Evolutionary conservation across 2,888 invertebrate genomes (phyloP), one percentile per base, ranked within the genome.

Genomic region (Leptopterna dolabrata): DNA sequence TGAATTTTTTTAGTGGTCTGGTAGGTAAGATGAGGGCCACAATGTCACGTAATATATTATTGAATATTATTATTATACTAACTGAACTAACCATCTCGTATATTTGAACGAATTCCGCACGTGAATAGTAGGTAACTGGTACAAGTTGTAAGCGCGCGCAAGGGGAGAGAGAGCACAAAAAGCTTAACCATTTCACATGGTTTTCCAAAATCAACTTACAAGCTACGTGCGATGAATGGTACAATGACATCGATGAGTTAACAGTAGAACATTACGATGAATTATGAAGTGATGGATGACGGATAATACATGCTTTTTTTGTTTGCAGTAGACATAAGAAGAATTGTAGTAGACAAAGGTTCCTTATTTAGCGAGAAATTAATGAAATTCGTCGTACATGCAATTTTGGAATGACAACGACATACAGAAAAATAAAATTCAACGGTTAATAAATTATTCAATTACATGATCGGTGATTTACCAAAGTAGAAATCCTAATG

Each of bases 221-320:
- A 83, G 63, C 83, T 83, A 83, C 83, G 71, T 83, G 83, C 83
- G 36, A 29, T 55, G 81, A 81, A 29, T 78, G 45, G 43, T 81
- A 81, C 51, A 51, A 81, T 81, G 81, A 81, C 30, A 51, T 47
- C 27, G 19, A 73, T 73, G 73, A 73, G 41, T 36, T 73, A 41
- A 36, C 63, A 27, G 63, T 24, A 63, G 63, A 63, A 63, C 19
- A 63, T 63, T 73, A 41, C 73, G 73, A 73, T 73, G 73, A n/a
- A 73, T 36, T 36, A 73, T n/a, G 73, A 71, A 11, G 71, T 27
- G 78, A 47, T 47, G 45, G n/a, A 78, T 73, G 41, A 73, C 14
- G 36, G 13, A 76, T 78, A 45, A 78, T 78, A 78, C 73, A 73
- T 73, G 73, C 73, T 73, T 63, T 11, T 73, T 30, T 30, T n/a